Conservation (phyloP, 2,797 vertebrate species). For the Falco naumanni region DNA sequence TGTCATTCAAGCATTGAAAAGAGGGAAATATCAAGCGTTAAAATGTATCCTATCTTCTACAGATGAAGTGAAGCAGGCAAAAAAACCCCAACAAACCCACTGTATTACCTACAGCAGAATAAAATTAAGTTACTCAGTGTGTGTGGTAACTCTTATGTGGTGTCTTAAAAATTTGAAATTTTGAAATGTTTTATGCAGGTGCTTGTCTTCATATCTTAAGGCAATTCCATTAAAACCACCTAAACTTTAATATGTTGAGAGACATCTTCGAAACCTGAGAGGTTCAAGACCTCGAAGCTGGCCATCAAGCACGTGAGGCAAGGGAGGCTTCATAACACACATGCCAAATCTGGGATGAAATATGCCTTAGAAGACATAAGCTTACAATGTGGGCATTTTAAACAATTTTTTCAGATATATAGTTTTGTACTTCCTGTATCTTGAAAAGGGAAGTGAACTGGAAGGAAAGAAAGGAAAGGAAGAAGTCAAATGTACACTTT, state of each 20-base stretch:
- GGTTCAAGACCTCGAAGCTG: neutral
- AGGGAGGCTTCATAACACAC: neutral
- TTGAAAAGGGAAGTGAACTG: neutral
- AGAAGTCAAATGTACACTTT: neutral
- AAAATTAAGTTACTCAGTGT: neutral
- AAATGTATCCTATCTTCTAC: neutral
- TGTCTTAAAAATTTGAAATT: neutral
- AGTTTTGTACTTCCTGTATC: neutral
- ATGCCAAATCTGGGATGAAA: neutral
- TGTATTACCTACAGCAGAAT: neutral
- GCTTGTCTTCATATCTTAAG: neutral
- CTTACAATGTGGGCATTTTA: neutral
- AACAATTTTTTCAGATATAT: neutral
- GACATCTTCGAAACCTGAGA: neutral
- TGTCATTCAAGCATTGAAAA: neutral
- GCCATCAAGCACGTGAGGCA: fast-evolving
- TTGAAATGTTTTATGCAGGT: neutral
- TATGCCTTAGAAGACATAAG: neutral
- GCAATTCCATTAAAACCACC: neutral
- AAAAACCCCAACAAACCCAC: neutral
- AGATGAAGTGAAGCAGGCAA: neutral
- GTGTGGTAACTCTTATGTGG: neutral
- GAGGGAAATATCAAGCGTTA: neutral
- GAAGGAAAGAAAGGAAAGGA: neutral
- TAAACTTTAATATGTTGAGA: neutral